Conservation (phyloP, 2,797 vertebrate genomes). For the Lycodopsis pacificus region DNA sequence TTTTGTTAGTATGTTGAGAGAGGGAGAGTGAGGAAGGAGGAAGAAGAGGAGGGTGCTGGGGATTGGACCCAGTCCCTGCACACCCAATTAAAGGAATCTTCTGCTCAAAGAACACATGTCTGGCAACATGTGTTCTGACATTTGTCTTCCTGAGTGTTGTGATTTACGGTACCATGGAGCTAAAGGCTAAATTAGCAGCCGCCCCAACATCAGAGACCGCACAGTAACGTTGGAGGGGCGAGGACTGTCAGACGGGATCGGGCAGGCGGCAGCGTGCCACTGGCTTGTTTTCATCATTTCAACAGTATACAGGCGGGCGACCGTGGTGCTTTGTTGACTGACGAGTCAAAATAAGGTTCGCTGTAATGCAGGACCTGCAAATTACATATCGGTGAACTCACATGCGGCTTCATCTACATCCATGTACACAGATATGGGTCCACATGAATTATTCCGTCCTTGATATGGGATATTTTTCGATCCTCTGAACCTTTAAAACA, state of each 20-base stretch:
- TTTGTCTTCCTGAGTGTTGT: slow-evolving; percentile 89
- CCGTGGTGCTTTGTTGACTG: slow-evolving; percentile 51
- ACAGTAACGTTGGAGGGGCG: slow-evolving; percentile 71
- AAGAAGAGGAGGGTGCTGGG: slow-evolving; percentile 81
- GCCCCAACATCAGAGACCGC: slow-evolving; percentile 81
- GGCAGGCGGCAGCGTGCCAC: slow-evolving; percentile 61
- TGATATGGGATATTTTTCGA: slow-evolving; percentile 40
- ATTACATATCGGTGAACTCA: slow-evolving; percentile 5
- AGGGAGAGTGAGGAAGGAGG: slow-evolving; percentile 71
- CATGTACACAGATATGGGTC: not conserved
- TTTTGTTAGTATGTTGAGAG: slow-evolving; percentile 88
- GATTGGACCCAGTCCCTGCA: slow-evolving; percentile 88
- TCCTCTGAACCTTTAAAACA: slow-evolving; percentile 65
- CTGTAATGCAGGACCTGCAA: slow-evolving; percentile 22
- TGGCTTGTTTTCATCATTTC: slow-evolving; percentile 68
- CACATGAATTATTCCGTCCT: slow-evolving; percentile 28
- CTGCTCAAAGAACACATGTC: slow-evolving; percentile 85
- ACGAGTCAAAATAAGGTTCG: slow-evolving; percentile 53
- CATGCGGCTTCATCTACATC: not conserved
- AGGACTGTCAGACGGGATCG: slow-evolving; percentile 77
- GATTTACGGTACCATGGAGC: slow-evolving; percentile 85
- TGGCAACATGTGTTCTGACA: slow-evolving; percentile 89
- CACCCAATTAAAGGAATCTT: slow-evolving; percentile 90
- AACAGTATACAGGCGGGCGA: slow-evolving; percentile 37
- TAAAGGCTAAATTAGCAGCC: slow-evolving; percentile 89